Evolutionary conservation across 2,797 vertebrate genomes (phyloP), one percentile per base, ranked within the genome.

Genomic region (Melanotaenia boesemani): DNA sequence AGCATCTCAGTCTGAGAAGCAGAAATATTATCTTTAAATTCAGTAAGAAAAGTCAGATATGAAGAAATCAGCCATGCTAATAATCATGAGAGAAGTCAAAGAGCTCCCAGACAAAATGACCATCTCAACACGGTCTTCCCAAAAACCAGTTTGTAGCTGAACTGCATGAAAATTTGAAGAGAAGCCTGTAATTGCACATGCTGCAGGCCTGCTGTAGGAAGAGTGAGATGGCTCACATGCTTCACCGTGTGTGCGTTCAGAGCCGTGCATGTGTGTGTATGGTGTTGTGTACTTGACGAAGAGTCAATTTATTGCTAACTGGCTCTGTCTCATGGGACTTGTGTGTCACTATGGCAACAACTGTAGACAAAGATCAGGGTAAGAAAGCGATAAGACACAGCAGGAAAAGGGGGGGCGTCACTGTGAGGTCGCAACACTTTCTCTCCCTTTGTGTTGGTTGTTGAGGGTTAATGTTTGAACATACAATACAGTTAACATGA

Each of bases 331-430:
- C 55, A 0, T 72, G 79, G 76, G 82, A 81, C 67, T 58, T 2
- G 62, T 72, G 81, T 67, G 80, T 89, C 84, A 60, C 89, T 77
- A 90, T 90, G 72, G 89, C 81, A 89, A 91, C 87, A 88, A 26
- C 56, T 36, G 67, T 74, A 81, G 84, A 87, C 41, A 48, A 63
- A 30, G 62, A 63, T 46, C 62, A n/a, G 15, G 9, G 44, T 20
- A 32, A 48, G 26, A 28, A 18, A 30, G 9, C 5, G 16, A 46
- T 63, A 44, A 63, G 61, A 63, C 60, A 46, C 61, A 46, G 61
- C 39, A 63, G 28, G 36, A 37, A 63, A 24, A 20, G 20, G 11
- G 39, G 24, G 18, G 1, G 28, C 20, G 6, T 13, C 15, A 12
- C 18, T 37, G 32, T 13, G 5, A 22, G 48, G 28, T 28, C 8